A percentile compares a stretch with the other conserved stretches of the same genome.
Evolutionary conservation across 1,140 invertebrate genomes (phyloP).

Genomic region (Rhynchophorus ferrugineus): DNA sequence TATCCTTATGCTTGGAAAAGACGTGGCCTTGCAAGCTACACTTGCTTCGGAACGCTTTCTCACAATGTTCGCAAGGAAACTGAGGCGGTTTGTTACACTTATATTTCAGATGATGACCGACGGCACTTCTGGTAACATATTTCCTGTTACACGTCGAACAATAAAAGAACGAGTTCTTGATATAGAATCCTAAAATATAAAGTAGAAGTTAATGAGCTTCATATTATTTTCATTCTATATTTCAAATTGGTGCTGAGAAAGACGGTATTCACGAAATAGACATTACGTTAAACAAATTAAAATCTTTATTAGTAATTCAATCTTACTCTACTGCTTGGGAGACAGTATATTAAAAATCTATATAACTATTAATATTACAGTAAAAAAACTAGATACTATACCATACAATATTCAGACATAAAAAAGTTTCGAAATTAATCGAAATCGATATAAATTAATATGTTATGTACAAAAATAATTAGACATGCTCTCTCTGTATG

Average conservation of each 20-base stretch:
- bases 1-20: conserved; percentile 2
- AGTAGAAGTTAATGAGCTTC: background rate
- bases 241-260: too few relatives aligned
- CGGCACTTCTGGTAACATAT: conserved; percentile 11
- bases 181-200: conserved; percentile 4
- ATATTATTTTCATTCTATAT: too few relatives aligned
- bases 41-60: conserved; percentile 23
- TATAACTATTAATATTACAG: background rate
- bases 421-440: too few relatives aligned
- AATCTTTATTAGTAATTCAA: too few relatives aligned
- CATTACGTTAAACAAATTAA: too few relatives aligned
- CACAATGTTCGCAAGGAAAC: conserved; percentile 40
- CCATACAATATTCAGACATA: background rate
- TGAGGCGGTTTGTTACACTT: conserved; percentile 48
- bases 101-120: conserved; percentile 62
- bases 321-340: too few relatives aligned
- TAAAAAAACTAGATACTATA: background rate
- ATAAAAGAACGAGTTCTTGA: background rate
- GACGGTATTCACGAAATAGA: too few relatives aligned
- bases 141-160: conserved; percentile 9
- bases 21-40: conserved; percentile 25
- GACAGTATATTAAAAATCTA: too few relatives aligned
- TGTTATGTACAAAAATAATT: too few relatives aligned
- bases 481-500: too few relatives aligned
- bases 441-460: too few relatives aligned